Evolutionary conservation across 2,888 invertebrate species (phyloP).

Genomic region (Poecilobothrus nobilitatus): DNA sequence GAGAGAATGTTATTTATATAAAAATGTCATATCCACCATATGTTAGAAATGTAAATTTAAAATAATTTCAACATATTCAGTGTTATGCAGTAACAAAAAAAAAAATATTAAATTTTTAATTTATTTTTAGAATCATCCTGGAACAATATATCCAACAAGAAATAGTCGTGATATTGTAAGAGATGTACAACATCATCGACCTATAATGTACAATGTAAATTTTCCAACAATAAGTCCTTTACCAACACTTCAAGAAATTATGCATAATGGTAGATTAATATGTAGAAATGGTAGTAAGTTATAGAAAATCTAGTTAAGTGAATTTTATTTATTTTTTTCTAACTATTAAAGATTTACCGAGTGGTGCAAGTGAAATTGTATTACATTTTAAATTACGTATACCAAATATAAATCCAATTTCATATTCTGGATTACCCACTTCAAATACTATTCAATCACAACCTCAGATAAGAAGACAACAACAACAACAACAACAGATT

Average conservation of each 20-base stretch:
- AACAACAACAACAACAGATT: too few species aligned
- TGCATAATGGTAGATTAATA: conserved; percentile 48
- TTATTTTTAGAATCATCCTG: too few species aligned
- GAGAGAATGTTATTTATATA: conserved; percentile 21
- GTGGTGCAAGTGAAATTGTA: conserved; percentile 18
- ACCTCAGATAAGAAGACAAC: too few species aligned
- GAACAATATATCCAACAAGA: conserved; percentile 26
- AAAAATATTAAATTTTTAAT: too few species aligned
- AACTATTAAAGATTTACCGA: conserved; percentile 25
- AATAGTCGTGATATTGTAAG: conserved; percentile 27
- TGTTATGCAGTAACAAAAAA: too few species aligned
- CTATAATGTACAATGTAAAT: conserved; percentile 48
- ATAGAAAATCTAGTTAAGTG: too few species aligned
- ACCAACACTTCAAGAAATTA: conserved; percentile 51
- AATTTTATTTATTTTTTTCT: background rate
- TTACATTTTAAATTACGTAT: conserved; percentile 3
- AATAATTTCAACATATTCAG: too few species aligned
- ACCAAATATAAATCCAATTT: background rate
- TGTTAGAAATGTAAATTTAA: background rate
- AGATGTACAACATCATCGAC: conserved; percentile 30
- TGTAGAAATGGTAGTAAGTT: conserved; percentile 45
- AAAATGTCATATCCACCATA: conserved; percentile 28
- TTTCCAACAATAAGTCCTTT: conserved; percentile 51
- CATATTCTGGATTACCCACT: background rate
- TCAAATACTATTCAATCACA: background rate